phyloP scores from a whole-genome alignment of 2,797 vertebrate species.

The Xiphophorus birchmanni region DNA sequence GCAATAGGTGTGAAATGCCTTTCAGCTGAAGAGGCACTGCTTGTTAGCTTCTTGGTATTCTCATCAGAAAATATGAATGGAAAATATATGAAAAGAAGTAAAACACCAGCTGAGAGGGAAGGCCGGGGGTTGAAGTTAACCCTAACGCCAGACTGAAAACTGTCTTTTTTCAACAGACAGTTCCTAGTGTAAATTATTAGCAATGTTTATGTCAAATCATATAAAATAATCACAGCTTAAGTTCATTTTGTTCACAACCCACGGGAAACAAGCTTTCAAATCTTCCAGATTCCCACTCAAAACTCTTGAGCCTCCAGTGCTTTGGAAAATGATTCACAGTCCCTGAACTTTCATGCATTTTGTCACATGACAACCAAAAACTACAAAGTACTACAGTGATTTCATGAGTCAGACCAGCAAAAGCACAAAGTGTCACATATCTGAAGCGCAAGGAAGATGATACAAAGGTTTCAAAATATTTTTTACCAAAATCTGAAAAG shows the following conservation, averaged over 20 bases:
- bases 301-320: slow-evolving; percentile 4
- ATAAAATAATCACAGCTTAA: background rate
- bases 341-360: background rate
- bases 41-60: background rate
- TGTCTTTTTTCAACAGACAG: background rate
- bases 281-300: slow-evolving; percentile 31
- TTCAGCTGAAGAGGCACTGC: background rate
- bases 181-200: slow-evolving; percentile 5
- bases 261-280: slow-evolving; percentile 17
- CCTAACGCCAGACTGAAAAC: background rate
- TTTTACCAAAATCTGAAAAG: background rate
- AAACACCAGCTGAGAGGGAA: background rate
- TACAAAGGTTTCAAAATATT: background rate
- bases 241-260: slow-evolving; percentile 15
- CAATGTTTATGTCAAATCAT: slow-evolving; percentile 5
- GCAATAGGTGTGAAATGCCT: background rate
- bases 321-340: background rate
- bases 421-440: background rate
- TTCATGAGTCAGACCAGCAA: slow-evolving; percentile 1
- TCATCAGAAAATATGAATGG: background rate
- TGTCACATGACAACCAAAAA: background rate
- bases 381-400: background rate
- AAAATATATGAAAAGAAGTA: background rate
- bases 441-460: background rate
- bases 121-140: background rate